Base-by-base conservation (phyloP, 2,888 invertebrate genomes). In the Dyspetes luteomarginatus region DNA sequence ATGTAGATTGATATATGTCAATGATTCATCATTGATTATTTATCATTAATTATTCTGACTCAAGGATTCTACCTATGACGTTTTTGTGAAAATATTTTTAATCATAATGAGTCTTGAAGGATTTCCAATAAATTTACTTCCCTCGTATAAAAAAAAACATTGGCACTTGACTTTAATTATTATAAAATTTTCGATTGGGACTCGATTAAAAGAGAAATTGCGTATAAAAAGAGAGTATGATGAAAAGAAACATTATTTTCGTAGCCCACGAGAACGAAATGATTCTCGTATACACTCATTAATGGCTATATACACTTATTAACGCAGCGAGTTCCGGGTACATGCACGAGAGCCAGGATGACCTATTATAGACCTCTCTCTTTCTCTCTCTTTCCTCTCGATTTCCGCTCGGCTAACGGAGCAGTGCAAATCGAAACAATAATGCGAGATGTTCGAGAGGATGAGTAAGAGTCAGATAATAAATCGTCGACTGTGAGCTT, bases 341-440 rank as follows among this genome's bases (percentile, higher is more conserved):
- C 76, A 43, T 74, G 84, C 69, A 56, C 55, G 55, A 83, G 72
- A 48, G 64, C 82, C 82, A 82, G 86, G 86, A 85, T 86, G 81
- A 82, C 84, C 81, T 24, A 24, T 17, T 58, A 22, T 45, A 15
- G 45, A 41, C 55, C 24, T 12, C 12, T n/a, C n/a, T n/a, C 36
- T 80, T 36, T 36, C 36, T 36, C 36, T 36, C 36, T 56, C 45
- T 45, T 22, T 78, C 50, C 71, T 73, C 74, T 77, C 79, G 78
- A 81, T 67, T 78, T 81, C 84, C 83, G 85, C 85, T 86, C 79
- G 77, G 85, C 76, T 86, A 83, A 85, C 82, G 86, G 86, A 85
- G 81, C 84, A 85, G 86, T 82, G 71, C 84, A 81, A 83, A 86
- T 84, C 83, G 75, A 76, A 77, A 82, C 77, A 81, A 85, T 85